phyloP scores from a whole-genome alignment of 2,113 vertebrate species.

The Barnardius zonarius region DNA sequence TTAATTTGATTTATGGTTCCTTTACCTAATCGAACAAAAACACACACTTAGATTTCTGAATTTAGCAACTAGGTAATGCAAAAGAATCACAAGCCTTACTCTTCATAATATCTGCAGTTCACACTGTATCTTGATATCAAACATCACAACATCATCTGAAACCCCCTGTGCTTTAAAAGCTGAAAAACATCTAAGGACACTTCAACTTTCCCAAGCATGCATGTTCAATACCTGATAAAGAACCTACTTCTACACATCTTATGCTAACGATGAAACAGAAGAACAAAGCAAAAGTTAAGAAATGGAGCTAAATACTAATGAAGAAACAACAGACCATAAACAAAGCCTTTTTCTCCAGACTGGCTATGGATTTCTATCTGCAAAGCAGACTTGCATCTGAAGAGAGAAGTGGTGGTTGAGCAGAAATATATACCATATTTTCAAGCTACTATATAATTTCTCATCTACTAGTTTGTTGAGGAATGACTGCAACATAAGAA shows the following conservation, averaged over 20 bases:
- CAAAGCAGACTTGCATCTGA: background rate
- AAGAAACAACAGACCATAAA: background rate
- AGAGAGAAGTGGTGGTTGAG: background rate
- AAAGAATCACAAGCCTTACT: background rate
- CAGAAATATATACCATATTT: background rate
- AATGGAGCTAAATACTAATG: background rate
- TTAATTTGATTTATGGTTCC: background rate
- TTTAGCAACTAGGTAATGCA: background rate
- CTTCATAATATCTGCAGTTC: background rate
- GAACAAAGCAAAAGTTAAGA: background rate
- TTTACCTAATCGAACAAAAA: background rate
- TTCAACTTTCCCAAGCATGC: background rate
- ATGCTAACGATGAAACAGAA: background rate
- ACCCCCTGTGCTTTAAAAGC: background rate
- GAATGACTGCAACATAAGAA: background rate
- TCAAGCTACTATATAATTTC: background rate
- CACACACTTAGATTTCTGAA: background rate
- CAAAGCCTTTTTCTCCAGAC: background rate
- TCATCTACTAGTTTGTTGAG: background rate
- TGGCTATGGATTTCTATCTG: background rate
- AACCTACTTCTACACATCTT: background rate
- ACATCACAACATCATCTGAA: background rate
- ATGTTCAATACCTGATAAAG: background rate
- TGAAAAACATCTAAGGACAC: fast-evolving
- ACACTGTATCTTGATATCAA: background rate